phyloP scores from a whole-genome alignment of 2,113 vertebrate genomes.

The Psittacus erithacus region DNA sequence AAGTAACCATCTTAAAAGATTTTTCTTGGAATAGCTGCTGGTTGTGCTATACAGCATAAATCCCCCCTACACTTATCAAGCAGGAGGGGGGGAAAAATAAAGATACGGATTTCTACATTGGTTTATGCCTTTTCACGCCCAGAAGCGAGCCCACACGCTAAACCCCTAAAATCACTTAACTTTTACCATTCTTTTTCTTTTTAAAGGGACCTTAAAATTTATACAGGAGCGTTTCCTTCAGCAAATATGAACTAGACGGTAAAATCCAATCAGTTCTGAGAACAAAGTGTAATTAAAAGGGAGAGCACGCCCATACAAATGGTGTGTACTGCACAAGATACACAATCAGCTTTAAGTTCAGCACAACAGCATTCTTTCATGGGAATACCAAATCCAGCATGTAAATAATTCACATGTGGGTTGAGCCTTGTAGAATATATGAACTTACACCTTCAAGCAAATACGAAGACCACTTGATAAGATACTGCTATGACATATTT shows the following conservation, averaged over 20 bases:
- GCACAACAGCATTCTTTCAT: neutral
- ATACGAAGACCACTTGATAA: neutral
- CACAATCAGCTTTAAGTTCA: neutral
- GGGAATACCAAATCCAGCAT: neutral
- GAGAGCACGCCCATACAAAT: neutral
- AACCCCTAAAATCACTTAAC: neutral
- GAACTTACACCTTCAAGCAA: neutral
- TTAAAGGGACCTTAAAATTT: neutral
- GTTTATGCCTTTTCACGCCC: neutral
- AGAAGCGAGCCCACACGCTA: neutral
- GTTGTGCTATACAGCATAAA: constrained; percentile 35
- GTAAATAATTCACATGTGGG: neutral
- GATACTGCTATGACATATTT: neutral
- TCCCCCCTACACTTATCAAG: neutral
- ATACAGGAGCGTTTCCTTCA: neutral
- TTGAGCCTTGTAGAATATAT: neutral
- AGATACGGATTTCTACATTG: neutral
- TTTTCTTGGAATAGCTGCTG: constrained; percentile 66
- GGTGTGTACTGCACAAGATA: neutral
- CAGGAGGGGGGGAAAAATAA: neutral
- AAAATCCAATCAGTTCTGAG: neutral
- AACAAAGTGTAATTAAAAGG: neutral
- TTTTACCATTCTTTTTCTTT: neutral
- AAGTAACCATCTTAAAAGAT: constrained; percentile 77
- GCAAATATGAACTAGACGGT: neutral